Conservation (phyloP, 2,113 vertebrate genomes). For the Triplophysa rosa region DNA sequence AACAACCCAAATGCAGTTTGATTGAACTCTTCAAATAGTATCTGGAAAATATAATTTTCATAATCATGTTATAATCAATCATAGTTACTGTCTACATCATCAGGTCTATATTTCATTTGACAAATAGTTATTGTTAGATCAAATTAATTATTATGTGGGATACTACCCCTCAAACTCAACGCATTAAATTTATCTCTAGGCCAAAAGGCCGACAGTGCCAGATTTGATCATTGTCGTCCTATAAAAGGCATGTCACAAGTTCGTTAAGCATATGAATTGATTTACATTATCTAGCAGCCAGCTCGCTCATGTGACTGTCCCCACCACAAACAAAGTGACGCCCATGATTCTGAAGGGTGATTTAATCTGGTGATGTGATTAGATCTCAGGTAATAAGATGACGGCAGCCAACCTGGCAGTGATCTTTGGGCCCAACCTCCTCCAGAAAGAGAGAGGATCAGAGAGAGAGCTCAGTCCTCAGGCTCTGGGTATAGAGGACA, state of each 20-base stretch:
- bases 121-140: too few relatives aligned
- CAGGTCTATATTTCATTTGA: too few relatives aligned
- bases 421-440: constrained; percentile 88
- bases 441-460: constrained; percentile 77
- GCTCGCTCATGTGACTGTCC: background rate
- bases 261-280: background rate
- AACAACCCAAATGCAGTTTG: too few relatives aligned
- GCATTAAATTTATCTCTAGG: background rate
- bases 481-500: constrained; percentile 81
- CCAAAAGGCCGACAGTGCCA: background rate
- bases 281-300: background rate
- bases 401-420: constrained; percentile 87
- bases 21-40: too few relatives aligned
- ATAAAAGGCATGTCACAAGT: background rate
- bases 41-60: too few relatives aligned
- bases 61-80: too few relatives aligned
- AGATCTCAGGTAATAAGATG: constrained; percentile 94
- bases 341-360: background rate
- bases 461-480: constrained; percentile 72
- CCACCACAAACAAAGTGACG: background rate
- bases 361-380: constrained; percentile 2
- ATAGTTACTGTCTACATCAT: too few relatives aligned
- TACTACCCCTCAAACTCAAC: background rate
- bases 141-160: too few relatives aligned
- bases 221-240: background rate